phyloP scores from a whole-genome alignment of 1,140 invertebrate genomes.

The Macrobrachium nipponense region DNA sequence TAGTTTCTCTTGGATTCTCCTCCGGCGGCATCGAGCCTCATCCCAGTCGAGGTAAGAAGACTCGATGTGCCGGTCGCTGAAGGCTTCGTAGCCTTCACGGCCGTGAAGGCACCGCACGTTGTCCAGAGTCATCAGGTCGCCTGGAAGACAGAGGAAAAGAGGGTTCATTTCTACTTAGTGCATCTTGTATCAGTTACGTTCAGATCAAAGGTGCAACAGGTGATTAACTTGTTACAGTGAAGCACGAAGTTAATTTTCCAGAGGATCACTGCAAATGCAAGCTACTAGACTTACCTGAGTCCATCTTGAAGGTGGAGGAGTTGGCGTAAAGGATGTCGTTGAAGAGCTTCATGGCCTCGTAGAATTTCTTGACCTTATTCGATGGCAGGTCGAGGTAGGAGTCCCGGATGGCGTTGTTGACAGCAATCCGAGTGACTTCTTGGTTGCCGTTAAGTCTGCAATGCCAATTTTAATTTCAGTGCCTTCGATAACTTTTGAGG shows the following conservation, averaged over 20 bases:
- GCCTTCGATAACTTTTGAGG: not conserved
- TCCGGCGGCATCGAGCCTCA: conserved; percentile 66
- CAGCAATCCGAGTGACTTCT: conserved; percentile 73
- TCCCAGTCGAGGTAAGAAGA: conserved; percentile 81
- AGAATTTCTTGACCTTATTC: conserved; percentile 74
- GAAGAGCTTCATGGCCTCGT: conserved; percentile 72
- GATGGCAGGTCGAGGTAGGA: conserved; percentile 74
- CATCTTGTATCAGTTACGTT: too few relatives aligned
- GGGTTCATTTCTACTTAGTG: too few relatives aligned
- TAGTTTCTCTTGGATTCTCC: conserved; percentile 31
- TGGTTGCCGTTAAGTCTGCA: conserved; percentile 71
- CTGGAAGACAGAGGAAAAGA: conserved; percentile 62
- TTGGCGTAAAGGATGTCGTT: conserved; percentile 71
- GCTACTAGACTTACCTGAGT: conserved; percentile 69
- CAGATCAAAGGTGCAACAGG: too few relatives aligned
- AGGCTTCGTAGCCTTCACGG: conserved; percentile 72
- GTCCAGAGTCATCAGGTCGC: conserved; percentile 77
- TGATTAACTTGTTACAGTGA: too few relatives aligned
- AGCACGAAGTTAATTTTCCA: too few relatives aligned
- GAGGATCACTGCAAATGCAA: too few relatives aligned
- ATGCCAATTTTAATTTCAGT: conserved; percentile 26
- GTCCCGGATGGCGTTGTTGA: conserved; percentile 77
- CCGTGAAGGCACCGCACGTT: conserved; percentile 78
- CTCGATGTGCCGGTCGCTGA: conserved; percentile 74
- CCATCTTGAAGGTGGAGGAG: conserved; percentile 74